These are phyloP conservation scores for Caenorhabditis virilis DNA, from an alignment of 2,888 invertebrate species.

Conservation along the genomic window DNA sequence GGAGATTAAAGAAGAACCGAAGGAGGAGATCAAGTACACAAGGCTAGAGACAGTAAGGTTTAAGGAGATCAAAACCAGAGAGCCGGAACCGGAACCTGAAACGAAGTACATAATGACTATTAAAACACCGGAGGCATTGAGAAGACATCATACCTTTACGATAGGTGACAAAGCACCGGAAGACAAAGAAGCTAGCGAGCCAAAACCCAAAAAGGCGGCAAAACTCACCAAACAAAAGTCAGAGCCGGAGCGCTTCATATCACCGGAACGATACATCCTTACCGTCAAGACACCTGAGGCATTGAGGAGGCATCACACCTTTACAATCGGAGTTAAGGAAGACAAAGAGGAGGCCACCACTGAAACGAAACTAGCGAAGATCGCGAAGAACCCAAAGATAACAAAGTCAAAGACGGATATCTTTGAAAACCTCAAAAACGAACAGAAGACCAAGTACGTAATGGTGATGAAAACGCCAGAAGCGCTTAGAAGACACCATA, in stretches of 20 bases:
- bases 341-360: conserved; percentile 2
- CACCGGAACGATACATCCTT: conserved; percentile 12
- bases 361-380: conserved; percentile 3
- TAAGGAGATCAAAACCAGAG: conserved; percentile 12
- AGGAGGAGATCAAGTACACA: conserved; percentile 21
- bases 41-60: conserved; percentile 24
- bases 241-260: conserved; percentile 5
- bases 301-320: conserved; percentile 8
- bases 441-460: conserved; percentile 25
- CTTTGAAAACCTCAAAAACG: not conserved
- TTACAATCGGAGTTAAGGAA: conserved; percentile 6
- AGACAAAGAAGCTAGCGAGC: conserved; percentile 11
- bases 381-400: not conserved
- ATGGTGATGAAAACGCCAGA: conserved; percentile 40
- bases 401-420: conserved; percentile 2
- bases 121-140: conserved; percentile 36
- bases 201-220: not conserved
- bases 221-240: conserved; percentile 13
- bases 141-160: conserved; percentile 36
- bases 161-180: conserved; percentile 22
- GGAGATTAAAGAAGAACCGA: not conserved
- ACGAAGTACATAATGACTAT: conserved; percentile 26
- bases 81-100: conserved; percentile 3
- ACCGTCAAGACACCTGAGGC: conserved; percentile 13
- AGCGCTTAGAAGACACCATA: conserved; percentile 43